phyloP scores from a whole-genome alignment of 2,888 invertebrate species.

The Lasioglossum morio region DNA sequence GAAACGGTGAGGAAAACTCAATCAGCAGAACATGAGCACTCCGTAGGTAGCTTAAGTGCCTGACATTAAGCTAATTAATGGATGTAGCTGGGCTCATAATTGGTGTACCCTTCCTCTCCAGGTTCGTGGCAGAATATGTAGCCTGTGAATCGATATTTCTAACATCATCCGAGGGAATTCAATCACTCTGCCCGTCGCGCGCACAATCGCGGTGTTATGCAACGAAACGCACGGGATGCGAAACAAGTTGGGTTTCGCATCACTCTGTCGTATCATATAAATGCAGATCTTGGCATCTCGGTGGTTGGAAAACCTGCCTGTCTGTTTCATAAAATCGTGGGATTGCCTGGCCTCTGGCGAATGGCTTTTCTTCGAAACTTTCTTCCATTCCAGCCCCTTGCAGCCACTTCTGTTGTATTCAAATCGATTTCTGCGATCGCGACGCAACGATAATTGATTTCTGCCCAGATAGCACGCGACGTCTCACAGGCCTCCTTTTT shows the following conservation, averaged over 20 bases:
- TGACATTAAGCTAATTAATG: conserved; percentile 76
- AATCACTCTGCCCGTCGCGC: conserved; percentile 52
- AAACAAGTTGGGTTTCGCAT: conserved; percentile 35
- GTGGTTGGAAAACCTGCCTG: conserved; percentile 2
- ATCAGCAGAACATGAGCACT: conserved; percentile 18
- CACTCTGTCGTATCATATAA: conserved; percentile 58
- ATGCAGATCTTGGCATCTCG: conserved; percentile 66
- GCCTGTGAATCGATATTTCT: conserved; percentile 74
- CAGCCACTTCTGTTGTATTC: background rate
- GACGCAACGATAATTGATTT: background rate
- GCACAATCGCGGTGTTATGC: conserved; percentile 60
- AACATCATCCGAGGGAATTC: conserved; percentile 62
- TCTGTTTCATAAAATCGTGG: conserved; percentile 14
- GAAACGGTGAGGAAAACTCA: conserved; percentile 23
- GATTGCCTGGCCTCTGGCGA: conserved; percentile 33
- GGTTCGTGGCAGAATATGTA: conserved; percentile 30
- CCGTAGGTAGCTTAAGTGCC: conserved; percentile 63
- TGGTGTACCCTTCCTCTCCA: conserved; percentile 53
- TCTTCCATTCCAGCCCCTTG: background rate
- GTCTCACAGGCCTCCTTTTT: too few species aligned
- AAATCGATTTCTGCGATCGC: background rate
- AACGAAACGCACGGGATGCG: conserved; percentile 39
- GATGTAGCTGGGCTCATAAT: conserved; percentile 59
- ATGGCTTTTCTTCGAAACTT: conserved; percentile 61
- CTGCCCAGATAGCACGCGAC: too few species aligned